Evolutionary conservation across 1,140 invertebrate genomes (phyloP).

Genomic region (Paramacrobiotus metropolitanus): DNA sequence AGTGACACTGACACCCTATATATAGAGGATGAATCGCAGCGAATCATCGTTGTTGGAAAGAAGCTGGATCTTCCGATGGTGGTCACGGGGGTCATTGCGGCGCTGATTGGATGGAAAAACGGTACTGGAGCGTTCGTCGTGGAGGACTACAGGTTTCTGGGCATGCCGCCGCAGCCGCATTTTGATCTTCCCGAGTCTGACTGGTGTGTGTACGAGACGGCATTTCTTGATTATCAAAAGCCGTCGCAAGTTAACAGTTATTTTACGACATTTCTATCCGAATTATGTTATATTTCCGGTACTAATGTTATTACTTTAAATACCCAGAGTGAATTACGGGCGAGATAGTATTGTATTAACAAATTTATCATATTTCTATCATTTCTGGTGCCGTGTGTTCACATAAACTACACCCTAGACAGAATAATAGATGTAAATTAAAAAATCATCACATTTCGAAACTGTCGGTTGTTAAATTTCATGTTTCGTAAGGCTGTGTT

Average conservation of each 20-base stretch:
- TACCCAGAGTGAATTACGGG: too few relatives aligned
- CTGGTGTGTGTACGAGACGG: slow-evolving; percentile 15
- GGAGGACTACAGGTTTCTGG: slow-evolving; percentile 44
- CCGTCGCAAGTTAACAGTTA: neutral
- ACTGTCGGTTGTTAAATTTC: too few relatives aligned
- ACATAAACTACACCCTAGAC: too few relatives aligned
- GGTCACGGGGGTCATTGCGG: slow-evolving; percentile 34
- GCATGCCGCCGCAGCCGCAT: slow-evolving; percentile 13
- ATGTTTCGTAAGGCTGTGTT: too few relatives aligned
- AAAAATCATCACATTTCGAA: too few relatives aligned
- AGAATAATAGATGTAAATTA: too few relatives aligned
- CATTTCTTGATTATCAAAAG: slow-evolving; percentile 3
- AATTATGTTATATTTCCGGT: neutral
- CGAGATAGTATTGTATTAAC: too few relatives aligned
- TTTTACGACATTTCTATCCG: neutral
- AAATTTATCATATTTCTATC: too few relatives aligned
- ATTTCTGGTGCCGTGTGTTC: too few relatives aligned
- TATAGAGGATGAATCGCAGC: slow-evolving; percentile 70
- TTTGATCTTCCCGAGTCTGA: slow-evolving; percentile 17
- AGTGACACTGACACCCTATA: slow-evolving; percentile 53
- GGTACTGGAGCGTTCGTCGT: slow-evolving; percentile 40
- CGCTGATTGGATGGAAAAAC: slow-evolving; percentile 38
- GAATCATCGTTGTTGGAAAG: slow-evolving; percentile 49
- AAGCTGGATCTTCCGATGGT: slow-evolving; percentile 23
- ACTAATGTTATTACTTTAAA: slow-evolving; percentile 9